Percentiles rank a stretch among this genome's conserved stretches.
These are phyloP conservation scores for Andrena dorsata DNA, from an alignment of 2,888 invertebrate species.

Conservation along the genomic window DNA sequence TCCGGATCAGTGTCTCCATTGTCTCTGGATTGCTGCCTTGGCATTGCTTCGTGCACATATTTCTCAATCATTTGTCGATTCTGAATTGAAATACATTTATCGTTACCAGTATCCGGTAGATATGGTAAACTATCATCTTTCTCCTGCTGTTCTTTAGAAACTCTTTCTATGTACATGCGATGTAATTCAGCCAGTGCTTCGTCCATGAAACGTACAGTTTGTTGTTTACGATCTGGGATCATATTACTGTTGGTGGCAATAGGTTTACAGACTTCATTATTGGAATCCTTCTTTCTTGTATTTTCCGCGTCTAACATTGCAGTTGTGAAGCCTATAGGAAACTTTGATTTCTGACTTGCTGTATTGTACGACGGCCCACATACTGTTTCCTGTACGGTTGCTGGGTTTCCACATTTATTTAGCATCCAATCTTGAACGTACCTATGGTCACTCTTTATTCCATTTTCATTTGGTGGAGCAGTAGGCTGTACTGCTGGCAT, in stretches of 20 bases:
- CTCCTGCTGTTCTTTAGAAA: constrained; percentile 33
- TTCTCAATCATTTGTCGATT: constrained; percentile 79
- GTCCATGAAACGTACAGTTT: constrained; percentile 69
- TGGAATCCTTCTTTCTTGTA: constrained; percentile 17
- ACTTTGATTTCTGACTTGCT: constrained; percentile 41
- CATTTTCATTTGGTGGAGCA: neutral
- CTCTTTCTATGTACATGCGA: constrained; percentile 61
- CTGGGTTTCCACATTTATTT: constrained; percentile 25
- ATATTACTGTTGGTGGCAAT: constrained; percentile 43
- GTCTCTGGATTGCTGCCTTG: constrained; percentile 46
- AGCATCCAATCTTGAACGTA: constrained; percentile 27
- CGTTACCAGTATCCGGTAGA: constrained; percentile 69
- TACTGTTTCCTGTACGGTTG: constrained; percentile 4
- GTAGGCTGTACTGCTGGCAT: neutral
- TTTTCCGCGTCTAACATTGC: constrained; percentile 49
- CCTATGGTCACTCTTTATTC: constrained; percentile 15
- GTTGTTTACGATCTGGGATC: constrained; percentile 53
- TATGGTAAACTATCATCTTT: constrained; percentile 66
- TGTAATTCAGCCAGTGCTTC: constrained; percentile 67
- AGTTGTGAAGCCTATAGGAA: constrained; percentile 73
- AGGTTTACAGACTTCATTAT: constrained; percentile 16
- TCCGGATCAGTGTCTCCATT: constrained; percentile 79
- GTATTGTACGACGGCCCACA: constrained; percentile 4
- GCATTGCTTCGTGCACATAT: constrained; percentile 74
- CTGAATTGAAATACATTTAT: constrained; percentile 60